Base-by-base conservation (phyloP, 2,797 vertebrate species). In the Enoplosus armatus region DNA sequence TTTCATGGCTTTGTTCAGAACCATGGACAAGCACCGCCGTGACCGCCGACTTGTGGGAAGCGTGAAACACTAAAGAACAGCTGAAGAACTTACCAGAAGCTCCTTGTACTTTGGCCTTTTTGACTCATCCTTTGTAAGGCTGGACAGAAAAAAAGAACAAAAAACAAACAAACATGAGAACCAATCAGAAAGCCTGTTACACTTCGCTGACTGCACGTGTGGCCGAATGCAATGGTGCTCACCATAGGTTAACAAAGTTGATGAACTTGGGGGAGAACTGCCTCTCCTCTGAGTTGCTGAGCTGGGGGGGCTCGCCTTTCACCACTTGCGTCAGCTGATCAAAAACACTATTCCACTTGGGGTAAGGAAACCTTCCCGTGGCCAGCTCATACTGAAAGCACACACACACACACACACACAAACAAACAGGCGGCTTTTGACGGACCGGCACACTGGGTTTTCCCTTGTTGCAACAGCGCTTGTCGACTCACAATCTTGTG, bases 81-180 rank as follows among this genome's bases (percentile, higher is more conserved):
- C n/a, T 10, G 3, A 2, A 15, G 26, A 66, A 97, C 98, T 96
- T 83, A 99, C 98, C 97, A 99, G 96, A 94, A 99, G 97, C 92
- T 99, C 98, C 92, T 95, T 97, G 95, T 99, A 99, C 96, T 99
- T 99, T 96, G 98, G 98, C 97, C 98, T 97, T 96, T 99, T 99
- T 86, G 98, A 99, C 91, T 99, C 98, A 63, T 99, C 98, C 96
- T 99, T 99, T 64, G 98, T 99, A 96, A 99, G 98, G 97, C 98
- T 99, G 87, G 41, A 87, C 5, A 75, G 87, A 86, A 64, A 72
- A 64, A 72, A 59, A 51, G 18, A 61, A 41, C 8, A 87, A 18
- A 12, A 7, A 27, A n/a, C n/a, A n/a, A n/a, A n/a, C n/a, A n/a
- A n/a, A n/a, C n/a, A n/a, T n/a, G n/a, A n/a, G n/a, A n/a, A n/a